A percentile compares a stretch with the other conserved stretches of the same genome.
Conservation (phyloP, 2,888 invertebrate species). For the Pheosia tremula region DNA sequence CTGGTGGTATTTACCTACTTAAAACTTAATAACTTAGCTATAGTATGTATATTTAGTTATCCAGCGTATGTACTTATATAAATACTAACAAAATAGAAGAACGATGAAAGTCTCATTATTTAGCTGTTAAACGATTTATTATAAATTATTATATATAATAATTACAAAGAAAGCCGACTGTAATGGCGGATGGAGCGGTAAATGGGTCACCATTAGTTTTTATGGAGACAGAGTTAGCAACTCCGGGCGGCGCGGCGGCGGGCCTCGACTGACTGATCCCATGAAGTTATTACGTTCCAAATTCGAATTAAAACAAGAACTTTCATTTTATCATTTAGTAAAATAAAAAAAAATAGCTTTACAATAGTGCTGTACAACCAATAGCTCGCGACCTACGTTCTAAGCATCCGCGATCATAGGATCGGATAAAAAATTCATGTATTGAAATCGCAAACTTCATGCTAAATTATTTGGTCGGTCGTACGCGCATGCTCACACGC, state of each 20-base stretch:
- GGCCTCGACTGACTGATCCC: conserved; percentile 36
- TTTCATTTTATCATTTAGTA: conserved; percentile 15
- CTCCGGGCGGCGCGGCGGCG: conserved; percentile 21
- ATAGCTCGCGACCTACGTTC: too few relatives aligned
- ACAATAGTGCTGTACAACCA: too few relatives aligned
- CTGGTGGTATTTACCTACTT: too few relatives aligned
- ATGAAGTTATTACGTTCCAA: conserved; percentile 48
- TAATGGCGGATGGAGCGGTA: conserved; percentile 40
- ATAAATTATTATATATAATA: conserved; percentile 26
- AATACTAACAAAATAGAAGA: background rate
- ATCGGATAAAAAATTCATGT: too few relatives aligned
- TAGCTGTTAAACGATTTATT: conserved; percentile 12
- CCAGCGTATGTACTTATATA: background rate
- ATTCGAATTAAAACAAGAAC: conserved; percentile 29
- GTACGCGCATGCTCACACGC: too few relatives aligned
- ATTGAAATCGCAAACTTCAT: too few relatives aligned
- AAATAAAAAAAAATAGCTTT: background rate
- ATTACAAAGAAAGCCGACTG: conserved; percentile 35
- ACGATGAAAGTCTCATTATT: background rate
- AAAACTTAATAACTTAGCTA: too few relatives aligned
- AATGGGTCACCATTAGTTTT: conserved; percentile 64
- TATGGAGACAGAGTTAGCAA: conserved; percentile 56
- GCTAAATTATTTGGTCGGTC: too few relatives aligned
- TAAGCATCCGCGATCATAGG: too few relatives aligned
- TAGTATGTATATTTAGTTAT: too few relatives aligned